Evolutionary conservation across 1,140 invertebrate genomes (phyloP).

Genomic region (Teleogryllus occipitalis): DNA sequence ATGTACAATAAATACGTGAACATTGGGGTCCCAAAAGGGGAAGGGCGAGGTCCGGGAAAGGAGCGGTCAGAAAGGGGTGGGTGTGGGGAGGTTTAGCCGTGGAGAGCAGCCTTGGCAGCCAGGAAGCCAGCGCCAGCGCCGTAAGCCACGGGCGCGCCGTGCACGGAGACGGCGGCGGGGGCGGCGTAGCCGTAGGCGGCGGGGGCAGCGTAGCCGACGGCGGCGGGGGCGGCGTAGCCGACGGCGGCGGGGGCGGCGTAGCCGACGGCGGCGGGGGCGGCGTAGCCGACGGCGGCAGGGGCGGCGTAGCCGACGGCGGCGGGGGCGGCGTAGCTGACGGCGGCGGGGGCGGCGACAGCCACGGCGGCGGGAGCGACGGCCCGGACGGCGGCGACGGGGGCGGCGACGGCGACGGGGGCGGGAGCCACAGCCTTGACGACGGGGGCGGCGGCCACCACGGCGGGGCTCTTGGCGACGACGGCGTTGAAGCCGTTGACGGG

Average conservation of each 20-base stretch:
- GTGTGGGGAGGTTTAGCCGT: background rate
- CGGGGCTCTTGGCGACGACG: conserved; percentile 46
- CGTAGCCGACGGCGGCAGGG: background rate
- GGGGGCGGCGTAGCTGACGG: background rate
- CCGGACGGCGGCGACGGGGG: conserved; percentile 10
- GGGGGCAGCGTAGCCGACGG: no score
- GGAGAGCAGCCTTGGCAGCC: background rate
- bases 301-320: background rate
- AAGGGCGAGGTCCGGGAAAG: background rate
- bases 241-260: no score
- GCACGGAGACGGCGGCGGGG: background rate
- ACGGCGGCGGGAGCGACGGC: conserved; percentile 12
- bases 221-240: no score
- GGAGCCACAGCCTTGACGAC: conserved; percentile 15
- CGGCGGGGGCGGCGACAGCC: background rate
- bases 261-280: background rate
- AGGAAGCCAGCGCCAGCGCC: no score
- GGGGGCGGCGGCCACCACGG: conserved; percentile 32
- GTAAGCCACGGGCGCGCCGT: background rate
- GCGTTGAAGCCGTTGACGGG: conserved; percentile 48
- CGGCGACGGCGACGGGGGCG: background rate
- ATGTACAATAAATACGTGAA: conserved; percentile 2
- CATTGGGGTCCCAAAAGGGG: background rate
- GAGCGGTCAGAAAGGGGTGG: background rate
- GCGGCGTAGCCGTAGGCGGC: no score